These are phyloP conservation scores for Tetragonula clypearis DNA, from an alignment of 1,140 invertebrate species.

Conservation along the genomic window DNA sequence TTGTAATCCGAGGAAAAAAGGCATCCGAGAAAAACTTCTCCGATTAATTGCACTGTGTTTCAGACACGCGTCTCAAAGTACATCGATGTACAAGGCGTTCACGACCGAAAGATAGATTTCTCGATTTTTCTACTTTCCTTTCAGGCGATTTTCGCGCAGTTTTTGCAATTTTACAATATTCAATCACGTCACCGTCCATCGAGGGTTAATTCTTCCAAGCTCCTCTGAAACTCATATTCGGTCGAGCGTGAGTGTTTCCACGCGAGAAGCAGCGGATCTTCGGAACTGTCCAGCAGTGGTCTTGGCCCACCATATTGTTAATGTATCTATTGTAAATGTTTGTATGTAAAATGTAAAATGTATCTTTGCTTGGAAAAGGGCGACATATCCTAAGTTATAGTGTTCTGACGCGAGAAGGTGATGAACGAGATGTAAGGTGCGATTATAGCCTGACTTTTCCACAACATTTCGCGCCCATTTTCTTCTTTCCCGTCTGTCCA, in stretches of 20 bases:
- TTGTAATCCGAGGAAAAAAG: no score
- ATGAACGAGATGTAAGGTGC: constrained; percentile 46
- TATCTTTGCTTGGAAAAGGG: constrained; percentile 77
- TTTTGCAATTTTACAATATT: no score
- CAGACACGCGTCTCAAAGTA: no score
- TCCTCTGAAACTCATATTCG: no score
- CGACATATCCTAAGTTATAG: constrained; percentile 79
- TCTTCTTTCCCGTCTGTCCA: constrained; percentile 37
- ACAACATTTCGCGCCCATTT: constrained; percentile 40
- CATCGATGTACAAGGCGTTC: no score
- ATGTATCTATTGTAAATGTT: constrained; percentile 81
- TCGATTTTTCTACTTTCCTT: no score
- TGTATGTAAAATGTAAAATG: constrained; percentile 80
- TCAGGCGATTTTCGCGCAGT: no score
- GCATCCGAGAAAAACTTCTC: no score
- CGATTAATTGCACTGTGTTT: no score
- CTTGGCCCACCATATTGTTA: constrained; percentile 61
- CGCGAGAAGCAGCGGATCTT: neutral
- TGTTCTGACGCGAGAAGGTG: constrained; percentile 44
- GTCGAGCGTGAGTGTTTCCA: neutral
- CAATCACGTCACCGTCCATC: neutral
- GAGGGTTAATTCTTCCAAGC: neutral
- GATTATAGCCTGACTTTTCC: constrained; percentile 58
- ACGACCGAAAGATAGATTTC: no score
- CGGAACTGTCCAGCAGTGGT: constrained; percentile 47